Percentiles rank a stretch among this genome's conserved stretches.
These are phyloP conservation scores for Halcyon chelicuti DNA, from an alignment of 2,797 vertebrate genomes.

Conservation along the genomic window DNA sequence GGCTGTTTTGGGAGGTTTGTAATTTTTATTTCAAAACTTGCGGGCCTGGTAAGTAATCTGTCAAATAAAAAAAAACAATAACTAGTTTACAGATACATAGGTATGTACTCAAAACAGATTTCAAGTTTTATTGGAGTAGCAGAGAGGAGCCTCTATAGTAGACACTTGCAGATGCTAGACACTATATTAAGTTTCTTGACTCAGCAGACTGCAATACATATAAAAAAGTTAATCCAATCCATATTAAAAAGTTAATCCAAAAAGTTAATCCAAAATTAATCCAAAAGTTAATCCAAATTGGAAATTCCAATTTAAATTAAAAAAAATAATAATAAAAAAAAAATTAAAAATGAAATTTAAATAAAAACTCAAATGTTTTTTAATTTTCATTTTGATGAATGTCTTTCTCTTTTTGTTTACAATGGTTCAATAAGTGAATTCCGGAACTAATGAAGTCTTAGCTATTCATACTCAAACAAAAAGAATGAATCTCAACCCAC, in stretches of 20 bases:
- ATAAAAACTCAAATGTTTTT: background rate
- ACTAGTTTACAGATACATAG: background rate
- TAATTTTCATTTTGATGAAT: background rate
- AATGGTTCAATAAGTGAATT: background rate
- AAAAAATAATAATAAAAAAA: too few relatives aligned
- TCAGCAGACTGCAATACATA: background rate
- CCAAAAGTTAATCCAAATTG: background rate
- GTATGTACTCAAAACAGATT: background rate
- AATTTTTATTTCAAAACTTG: background rate
- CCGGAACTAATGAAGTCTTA: background rate
- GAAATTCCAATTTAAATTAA: background rate
- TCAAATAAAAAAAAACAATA: background rate
- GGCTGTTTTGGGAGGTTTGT: background rate
- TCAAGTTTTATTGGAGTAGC: background rate
- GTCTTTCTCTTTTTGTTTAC: background rate
- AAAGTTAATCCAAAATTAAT: too few relatives aligned
- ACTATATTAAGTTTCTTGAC: background rate
- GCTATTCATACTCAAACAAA: background rate
- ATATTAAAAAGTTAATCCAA: background rate
- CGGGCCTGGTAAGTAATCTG: background rate
- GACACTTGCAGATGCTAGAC: background rate
- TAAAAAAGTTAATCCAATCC: background rate
- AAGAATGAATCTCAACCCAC: background rate
- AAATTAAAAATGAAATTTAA: too few relatives aligned
- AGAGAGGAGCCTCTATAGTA: background rate